Conservation (phyloP, 2,888 invertebrate genomes). For the Torymus tubicola region DNA sequence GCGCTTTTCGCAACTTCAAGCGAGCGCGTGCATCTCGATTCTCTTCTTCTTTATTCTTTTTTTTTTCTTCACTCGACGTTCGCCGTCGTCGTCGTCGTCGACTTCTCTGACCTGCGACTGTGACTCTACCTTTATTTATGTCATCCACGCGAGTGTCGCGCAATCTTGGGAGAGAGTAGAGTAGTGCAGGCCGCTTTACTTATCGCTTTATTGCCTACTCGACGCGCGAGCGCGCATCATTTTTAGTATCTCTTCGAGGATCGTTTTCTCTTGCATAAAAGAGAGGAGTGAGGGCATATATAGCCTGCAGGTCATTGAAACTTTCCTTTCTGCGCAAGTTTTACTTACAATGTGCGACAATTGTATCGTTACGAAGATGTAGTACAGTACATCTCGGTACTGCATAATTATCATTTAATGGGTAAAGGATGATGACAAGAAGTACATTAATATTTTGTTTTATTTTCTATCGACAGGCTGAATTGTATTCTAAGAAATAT, state of each 20-base stretch:
- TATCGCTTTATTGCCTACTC: conserved; percentile 26
- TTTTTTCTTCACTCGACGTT: not conserved
- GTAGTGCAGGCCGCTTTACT: conserved; percentile 17
- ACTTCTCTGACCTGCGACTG: not conserved
- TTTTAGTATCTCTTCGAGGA: conserved; percentile 18
- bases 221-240: not conserved
- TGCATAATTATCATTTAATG: too few relatives aligned
- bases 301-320: too few relatives aligned
- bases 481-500: too few relatives aligned
- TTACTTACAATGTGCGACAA: not conserved
- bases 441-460: too few relatives aligned
- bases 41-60: not conserved
- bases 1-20: not conserved
- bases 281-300: too few relatives aligned
- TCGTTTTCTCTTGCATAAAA: conserved; percentile 33
- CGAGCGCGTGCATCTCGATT: not conserved
- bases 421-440: too few relatives aligned
- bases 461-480: too few relatives aligned
- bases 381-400: too few relatives aligned
- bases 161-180: conserved; percentile 10
- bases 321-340: not conserved
- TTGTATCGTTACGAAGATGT: too few relatives aligned
- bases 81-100: too few relatives aligned
- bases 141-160: conserved; percentile 21
- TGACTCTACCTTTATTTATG: conserved; percentile 17